Percentiles rank a stretch among this genome's conserved stretches.
Conservation (phyloP, 2,797 vertebrate genomes). For the Odontamblyopus rebecca region DNA sequence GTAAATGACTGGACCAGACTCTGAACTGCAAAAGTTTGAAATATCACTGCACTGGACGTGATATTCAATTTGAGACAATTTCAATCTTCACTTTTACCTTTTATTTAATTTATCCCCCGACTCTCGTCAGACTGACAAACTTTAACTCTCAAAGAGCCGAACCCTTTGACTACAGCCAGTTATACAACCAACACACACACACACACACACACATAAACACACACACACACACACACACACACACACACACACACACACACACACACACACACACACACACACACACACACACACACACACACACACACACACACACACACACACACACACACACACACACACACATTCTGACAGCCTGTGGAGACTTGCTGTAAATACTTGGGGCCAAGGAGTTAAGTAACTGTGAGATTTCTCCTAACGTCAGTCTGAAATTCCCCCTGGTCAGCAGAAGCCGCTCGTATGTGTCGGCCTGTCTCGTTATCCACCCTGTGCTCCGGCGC, state of each 20-base stretch:
- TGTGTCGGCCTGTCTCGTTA: slow-evolving; percentile 71
- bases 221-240: too few relatives aligned
- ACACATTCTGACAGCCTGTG: slow-evolving; percentile 31
- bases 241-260: too few relatives aligned
- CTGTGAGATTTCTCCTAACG: slow-evolving; percentile 64
- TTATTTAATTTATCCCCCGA: too few relatives aligned
- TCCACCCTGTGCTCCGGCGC: slow-evolving; percentile 19
- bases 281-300: too few relatives aligned
- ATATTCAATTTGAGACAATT: too few relatives aligned
- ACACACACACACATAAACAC: slow-evolving; percentile 6
- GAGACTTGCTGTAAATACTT: slow-evolving; percentile 43
- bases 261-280: too few relatives aligned
- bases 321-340: background rate
- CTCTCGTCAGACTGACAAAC: background rate
- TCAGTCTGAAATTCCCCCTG: slow-evolving; percentile 52
- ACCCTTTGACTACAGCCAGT: background rate
- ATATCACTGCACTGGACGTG: background rate
- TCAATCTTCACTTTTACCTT: too few relatives aligned
- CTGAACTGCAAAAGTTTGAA: background rate
- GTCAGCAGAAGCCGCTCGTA: slow-evolving; percentile 56
- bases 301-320: too few relatives aligned
- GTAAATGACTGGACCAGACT: background rate
- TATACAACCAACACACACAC: background rate
- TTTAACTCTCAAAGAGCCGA: background rate
- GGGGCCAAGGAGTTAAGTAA: slow-evolving; percentile 55